Base-by-base conservation (phyloP, 2,113 vertebrate genomes). In the Paramisgurnus dabryanus region DNA sequence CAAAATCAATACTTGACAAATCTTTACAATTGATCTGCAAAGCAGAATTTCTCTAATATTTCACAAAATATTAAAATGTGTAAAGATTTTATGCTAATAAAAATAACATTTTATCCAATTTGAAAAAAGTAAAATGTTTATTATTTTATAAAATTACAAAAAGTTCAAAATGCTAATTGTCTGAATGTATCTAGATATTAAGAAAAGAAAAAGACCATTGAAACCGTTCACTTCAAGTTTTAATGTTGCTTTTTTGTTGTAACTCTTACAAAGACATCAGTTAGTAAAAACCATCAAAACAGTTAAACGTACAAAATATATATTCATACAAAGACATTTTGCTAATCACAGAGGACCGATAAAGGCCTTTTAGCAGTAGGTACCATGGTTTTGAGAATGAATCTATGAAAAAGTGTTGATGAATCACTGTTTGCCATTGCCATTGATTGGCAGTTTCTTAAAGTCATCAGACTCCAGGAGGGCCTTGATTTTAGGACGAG, bases 401-500 rank as follows among this genome's bases (percentile, higher is more conserved):
- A 49, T 63, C 9, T n/a, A 13, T 49, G 27, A 13, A 7, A 22
- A 22, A 53, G 49, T 12, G 55, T 9, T 18, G 3, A 7, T 50
- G 6, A 8, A 73, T 91, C 83, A 94, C 87, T 94, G 92, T 17
- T 94, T 94, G 55, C 92, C 91, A 0, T 93, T 95, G 68, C 89
- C 92, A 0, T 93, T 94, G 80, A 95, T 92, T 7, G 92, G 91
- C 7, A 85, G 82, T 47, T 89, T 91, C 70, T 88, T 80, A 5
- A 88, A 92, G 60, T 83, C 89, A 0, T 91, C 90, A 5, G 90
- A 92, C 57, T 85, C 85, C 39, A 93, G 87, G 76, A 84, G 92
- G 53, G 87, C 87, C 84, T 91, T 91, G 84, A 95, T 40, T 77
- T 89, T 93, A 63, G 93, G 91, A 5, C 89, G 89, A 27, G 87